phyloP scores from a whole-genome alignment of 2,888 invertebrate genomes.

The Rhabditoides inermis region DNA sequence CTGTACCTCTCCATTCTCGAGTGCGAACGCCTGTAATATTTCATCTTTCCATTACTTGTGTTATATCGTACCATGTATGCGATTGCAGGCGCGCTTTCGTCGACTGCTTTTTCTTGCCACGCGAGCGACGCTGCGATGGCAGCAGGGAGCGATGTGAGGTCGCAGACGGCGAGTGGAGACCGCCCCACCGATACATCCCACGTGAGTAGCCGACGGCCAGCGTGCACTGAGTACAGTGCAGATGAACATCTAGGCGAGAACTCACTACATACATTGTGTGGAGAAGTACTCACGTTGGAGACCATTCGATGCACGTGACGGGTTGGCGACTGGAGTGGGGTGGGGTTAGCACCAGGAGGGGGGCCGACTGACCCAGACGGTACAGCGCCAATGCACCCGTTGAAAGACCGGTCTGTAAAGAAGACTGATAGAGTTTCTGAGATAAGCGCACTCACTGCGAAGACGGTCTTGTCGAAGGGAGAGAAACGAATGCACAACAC shows the following conservation, averaged over 20 bases:
- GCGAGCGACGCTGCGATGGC: no score
- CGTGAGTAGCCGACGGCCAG: not conserved
- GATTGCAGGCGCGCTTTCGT: no score
- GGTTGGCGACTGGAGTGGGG: conserved; percentile 5
- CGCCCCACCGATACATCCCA: conserved; percentile 5
- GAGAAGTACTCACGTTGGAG: not conserved
- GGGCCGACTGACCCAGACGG: conserved; percentile 8
- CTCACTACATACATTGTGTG: not conserved
- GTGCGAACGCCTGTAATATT: no score
- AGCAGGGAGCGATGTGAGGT: no score
- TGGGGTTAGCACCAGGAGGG: conserved; percentile 11
- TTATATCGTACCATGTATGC: no score
- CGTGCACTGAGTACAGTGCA: conserved; percentile 8
- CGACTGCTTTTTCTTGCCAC: no score
- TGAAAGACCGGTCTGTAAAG: no score
- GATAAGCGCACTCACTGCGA: conserved; percentile 3
- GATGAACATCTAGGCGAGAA: not conserved
- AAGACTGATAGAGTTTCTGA: no score
- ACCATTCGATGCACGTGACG: conserved; percentile 9
- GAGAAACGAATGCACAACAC: conserved; percentile 10
- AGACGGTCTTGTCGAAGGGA: conserved; percentile 5
- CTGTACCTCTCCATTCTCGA: no score
- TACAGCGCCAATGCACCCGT: conserved; percentile 2
- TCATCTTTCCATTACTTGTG: no score
- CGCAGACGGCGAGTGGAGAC: conserved; percentile 1